Conservation (phyloP, 1,140 invertebrate species). For the Acyrthosiphon pisum region DNA sequence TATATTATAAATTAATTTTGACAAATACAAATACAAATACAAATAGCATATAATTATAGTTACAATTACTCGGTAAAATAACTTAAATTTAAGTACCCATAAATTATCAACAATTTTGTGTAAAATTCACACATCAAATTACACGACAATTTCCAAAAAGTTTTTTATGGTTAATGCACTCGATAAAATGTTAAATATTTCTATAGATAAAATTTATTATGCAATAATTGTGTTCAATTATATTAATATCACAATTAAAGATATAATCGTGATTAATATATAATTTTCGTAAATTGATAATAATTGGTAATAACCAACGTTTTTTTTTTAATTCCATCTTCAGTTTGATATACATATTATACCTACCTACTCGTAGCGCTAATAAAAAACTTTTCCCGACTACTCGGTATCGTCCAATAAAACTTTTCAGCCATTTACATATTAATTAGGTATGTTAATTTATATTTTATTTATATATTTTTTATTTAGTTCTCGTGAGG, state of each 20-base stretch:
- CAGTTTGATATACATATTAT: neutral
- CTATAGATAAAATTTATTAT: neutral
- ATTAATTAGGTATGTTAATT: slow-evolving; percentile 45
- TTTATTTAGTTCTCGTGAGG: slow-evolving; percentile 19
- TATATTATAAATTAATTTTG: too few relatives aligned
- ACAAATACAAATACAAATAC: too few relatives aligned
- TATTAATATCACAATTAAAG: neutral
- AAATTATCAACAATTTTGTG: too few relatives aligned
- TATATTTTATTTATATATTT: slow-evolving; percentile 23
- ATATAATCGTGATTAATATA: neutral
- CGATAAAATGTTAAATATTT: too few relatives aligned
- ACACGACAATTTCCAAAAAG: too few relatives aligned
- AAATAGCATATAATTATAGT: neutral
- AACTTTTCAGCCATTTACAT: slow-evolving; percentile 27
- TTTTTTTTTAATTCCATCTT: neutral
- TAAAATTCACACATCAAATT: too few relatives aligned
- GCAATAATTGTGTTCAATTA: neutral
- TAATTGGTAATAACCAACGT: neutral
- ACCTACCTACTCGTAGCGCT: neutral
- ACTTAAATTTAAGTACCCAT: neutral
- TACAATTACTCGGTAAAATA: neutral
- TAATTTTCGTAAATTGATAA: neutral
- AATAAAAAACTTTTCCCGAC: neutral
- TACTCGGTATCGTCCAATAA: neutral
- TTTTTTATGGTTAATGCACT: too few relatives aligned